Percentiles rank a stretch among this genome's conserved stretches.
These are phyloP conservation scores for Scaptomyza caliginosa DNA, from an alignment of 2,888 invertebrate genomes.

Conservation along the genomic window DNA sequence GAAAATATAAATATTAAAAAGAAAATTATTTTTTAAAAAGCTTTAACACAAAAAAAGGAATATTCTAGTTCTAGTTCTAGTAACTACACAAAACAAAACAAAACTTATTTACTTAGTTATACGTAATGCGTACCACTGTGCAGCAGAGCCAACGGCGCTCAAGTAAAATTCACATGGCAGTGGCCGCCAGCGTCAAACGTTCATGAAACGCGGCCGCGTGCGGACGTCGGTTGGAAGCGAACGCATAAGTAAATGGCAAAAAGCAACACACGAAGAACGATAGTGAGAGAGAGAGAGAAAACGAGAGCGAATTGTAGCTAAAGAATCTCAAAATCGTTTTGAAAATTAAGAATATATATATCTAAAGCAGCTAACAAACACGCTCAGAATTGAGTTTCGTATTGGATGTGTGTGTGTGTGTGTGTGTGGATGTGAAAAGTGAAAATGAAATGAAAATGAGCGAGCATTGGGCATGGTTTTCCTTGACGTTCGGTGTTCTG, in stretches of 20 bases:
- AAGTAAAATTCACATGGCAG: conserved; percentile 76
- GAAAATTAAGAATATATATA: conserved; percentile 33
- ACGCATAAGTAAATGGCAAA: conserved; percentile 15
- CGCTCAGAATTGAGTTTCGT: conserved; percentile 36
- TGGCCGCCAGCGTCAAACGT: conserved; percentile 70
- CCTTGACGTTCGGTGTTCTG: conserved; percentile 63
- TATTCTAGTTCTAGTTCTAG: no score
- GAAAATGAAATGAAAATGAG: conserved; percentile 75
- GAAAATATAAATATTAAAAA: no score
- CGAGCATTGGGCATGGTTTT: conserved; percentile 73
- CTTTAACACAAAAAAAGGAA: no score
- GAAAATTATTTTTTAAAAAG: no score
- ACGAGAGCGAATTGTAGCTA: no score
- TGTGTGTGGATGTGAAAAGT: conserved; percentile 67
- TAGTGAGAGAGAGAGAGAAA: background rate
- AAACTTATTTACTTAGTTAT: no score
- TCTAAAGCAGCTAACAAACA: no score
- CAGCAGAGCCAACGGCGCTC: conserved; percentile 40
- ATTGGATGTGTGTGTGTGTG: no score
- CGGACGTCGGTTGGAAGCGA: conserved; percentile 62
- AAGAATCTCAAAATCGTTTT: conserved; percentile 50
- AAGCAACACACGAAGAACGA: conserved; percentile 7
- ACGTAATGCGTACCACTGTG: conserved; percentile 51
- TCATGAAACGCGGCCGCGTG: conserved; percentile 80
- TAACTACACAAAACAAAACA: no score